Evolutionary conservation across 2,888 invertebrate species (phyloP), one percentile per base, ranked within the genome.

Genomic region (Leptothorax acervorum): DNA sequence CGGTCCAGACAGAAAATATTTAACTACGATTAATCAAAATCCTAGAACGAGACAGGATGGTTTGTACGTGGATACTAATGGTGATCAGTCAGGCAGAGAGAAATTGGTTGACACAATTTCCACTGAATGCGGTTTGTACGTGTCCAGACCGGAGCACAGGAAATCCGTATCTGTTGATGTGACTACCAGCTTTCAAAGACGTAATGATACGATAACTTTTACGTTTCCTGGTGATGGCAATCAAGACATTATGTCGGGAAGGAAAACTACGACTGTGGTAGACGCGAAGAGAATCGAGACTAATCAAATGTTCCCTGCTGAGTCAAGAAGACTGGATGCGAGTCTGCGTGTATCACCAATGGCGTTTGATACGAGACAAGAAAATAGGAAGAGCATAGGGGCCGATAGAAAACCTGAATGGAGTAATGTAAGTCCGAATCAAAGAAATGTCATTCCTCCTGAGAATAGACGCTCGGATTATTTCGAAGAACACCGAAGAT

Each of bases 21-120:
- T 92, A 55, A 81, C 91, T 0, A 85, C 93, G 2, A 90, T 93
- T 3, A 94, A 92, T 91, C 94, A 94, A 75, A 94, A 92, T 71
- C 94, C 94, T 0, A 91, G 95, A 57, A 95, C 94, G 0, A 87
- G 95, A 8, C 94, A 94, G 84, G 95, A 95, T 45, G 95, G 95
- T 15, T 83, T 95, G 0, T 94, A 94, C 75, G 93, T 94, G 0
- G 94, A 94, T 35, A 85, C 93, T 3, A 94, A 93, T 35, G 93
- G 92, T 0, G 94, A 94, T 55, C 92, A 91, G 5, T 79, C 89
- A 4, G 83, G 89, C 1, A 87, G 92, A 23, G 93, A 92, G 39
- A 93, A 94, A 48, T 82, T 93, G 11, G 82, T 90, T 31, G 94
- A 94, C 28, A 55, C 89, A 0, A 82, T 89, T 0, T 89, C 89